Evolutionary conservation across 1,140 invertebrate genomes (phyloP).

Genomic region (Sitobion miscanthi): DNA sequence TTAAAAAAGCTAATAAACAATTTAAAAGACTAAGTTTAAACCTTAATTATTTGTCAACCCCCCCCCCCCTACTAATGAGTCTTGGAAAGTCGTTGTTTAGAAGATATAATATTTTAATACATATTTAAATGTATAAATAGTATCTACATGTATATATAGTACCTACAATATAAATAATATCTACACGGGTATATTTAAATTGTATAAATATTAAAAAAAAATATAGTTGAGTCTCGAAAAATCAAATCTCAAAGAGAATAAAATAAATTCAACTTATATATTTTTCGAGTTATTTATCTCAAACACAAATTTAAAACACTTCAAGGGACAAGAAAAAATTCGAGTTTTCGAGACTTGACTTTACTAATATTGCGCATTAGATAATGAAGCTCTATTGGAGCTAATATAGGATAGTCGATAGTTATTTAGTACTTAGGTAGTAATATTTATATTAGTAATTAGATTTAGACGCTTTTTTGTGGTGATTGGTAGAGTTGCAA

Average conservation of each 20-base stretch:
- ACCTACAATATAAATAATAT: background rate
- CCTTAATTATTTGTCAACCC: background rate
- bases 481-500: constrained; percentile 54
- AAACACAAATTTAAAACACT: no score
- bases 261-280: no score
- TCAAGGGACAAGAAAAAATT: no score
- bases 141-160: background rate
- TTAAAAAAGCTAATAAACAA: background rate
- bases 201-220: background rate
- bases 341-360: no score
- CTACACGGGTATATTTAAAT: background rate
- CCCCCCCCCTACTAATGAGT: background rate
- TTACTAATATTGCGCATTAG: background rate
- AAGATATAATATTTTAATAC: background rate
- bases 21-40: background rate
- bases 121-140: background rate
- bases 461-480: constrained; percentile 53
- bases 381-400: background rate
- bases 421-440: background rate
- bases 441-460: constrained; percentile 22
- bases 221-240: no score
- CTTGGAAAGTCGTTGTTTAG: background rate
- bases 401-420: background rate
- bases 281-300: no score
- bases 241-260: no score